Percentiles rank a stretch among this genome's conserved stretches.
Conservation (phyloP, 2,797 vertebrate species). For the Tamandua tetradactyla region DNA sequence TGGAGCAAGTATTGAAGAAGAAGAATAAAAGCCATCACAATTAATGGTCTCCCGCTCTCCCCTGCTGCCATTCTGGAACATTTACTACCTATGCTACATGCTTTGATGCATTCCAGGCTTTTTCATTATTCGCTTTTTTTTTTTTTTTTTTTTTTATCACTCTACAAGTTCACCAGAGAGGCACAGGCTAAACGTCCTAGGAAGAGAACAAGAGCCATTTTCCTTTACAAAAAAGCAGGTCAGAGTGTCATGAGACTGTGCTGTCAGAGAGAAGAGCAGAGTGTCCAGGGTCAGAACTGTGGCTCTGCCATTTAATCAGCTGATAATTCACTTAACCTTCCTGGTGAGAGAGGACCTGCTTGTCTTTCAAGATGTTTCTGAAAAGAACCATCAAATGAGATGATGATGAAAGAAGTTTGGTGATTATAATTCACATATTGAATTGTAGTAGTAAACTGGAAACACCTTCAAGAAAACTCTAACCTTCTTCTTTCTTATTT, state of each 20-base stretch:
- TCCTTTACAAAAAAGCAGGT: background rate
- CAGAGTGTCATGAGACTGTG: background rate
- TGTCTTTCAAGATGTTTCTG: background rate
- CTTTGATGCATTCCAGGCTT: background rate
- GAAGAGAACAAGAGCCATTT: background rate
- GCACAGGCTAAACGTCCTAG: background rate
- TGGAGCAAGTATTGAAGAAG: constrained; percentile 6
- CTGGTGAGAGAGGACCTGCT: background rate
- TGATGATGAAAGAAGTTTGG: background rate
- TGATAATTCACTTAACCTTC: background rate
- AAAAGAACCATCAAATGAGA: constrained; percentile 9
- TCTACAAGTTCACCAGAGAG: background rate
- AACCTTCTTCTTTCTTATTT: background rate
- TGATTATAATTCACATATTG: background rate
- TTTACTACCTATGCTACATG: background rate
- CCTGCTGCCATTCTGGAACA: background rate
- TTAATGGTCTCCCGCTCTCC: background rate
- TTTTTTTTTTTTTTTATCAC: constrained; percentile 37
- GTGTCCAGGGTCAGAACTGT: background rate
- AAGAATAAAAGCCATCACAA: background rate
- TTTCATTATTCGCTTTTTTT: background rate
- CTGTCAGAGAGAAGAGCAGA: background rate
- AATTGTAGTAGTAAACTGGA: constrained; percentile 3
- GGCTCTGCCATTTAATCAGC: background rate
- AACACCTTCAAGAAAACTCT: background rate